Percentiles rank a stretch among this genome's conserved stretches.
phyloP scores from a whole-genome alignment of 1,140 invertebrate genomes.

The Sitobion miscanthi region DNA sequence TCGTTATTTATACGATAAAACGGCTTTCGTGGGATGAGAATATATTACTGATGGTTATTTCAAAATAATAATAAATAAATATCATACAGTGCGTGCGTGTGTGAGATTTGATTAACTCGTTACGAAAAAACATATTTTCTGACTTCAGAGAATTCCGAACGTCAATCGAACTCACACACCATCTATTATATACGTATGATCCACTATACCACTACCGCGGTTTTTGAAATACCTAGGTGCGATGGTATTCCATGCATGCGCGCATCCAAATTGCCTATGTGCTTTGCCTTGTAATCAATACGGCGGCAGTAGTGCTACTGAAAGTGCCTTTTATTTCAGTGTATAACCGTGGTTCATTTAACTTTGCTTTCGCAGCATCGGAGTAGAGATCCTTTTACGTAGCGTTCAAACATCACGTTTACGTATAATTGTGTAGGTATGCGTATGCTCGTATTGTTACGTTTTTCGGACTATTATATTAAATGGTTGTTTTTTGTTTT shows the following conservation, averaged over 20 bases:
- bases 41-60: no score
- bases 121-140: not conserved
- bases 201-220: not conserved
- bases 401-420: not conserved
- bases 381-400: slow-evolving; percentile 16
- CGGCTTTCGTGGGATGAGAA: no score
- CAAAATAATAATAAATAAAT: not conserved
- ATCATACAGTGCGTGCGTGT: not conserved
- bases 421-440: not conserved
- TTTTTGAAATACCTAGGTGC: not conserved
- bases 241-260: slow-evolving; percentile 35
- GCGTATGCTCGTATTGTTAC: not conserved
- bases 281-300: slow-evolving; percentile 44
- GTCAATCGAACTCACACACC: not conserved
- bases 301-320: not conserved
- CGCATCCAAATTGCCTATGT: slow-evolving; percentile 38
- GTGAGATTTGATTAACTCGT: not conserved
- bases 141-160: not conserved
- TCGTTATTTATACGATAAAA: no score
- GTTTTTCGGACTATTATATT: slow-evolving; percentile 11
- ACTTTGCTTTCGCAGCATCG: not conserved
- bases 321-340: not conserved
- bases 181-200: not conserved
- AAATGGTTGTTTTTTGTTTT: slow-evolving; percentile 34
- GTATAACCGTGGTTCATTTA: slow-evolving; percentile 12